Conservation (phyloP, 2,113 vertebrate species). For the Apeltes quadracus region DNA sequence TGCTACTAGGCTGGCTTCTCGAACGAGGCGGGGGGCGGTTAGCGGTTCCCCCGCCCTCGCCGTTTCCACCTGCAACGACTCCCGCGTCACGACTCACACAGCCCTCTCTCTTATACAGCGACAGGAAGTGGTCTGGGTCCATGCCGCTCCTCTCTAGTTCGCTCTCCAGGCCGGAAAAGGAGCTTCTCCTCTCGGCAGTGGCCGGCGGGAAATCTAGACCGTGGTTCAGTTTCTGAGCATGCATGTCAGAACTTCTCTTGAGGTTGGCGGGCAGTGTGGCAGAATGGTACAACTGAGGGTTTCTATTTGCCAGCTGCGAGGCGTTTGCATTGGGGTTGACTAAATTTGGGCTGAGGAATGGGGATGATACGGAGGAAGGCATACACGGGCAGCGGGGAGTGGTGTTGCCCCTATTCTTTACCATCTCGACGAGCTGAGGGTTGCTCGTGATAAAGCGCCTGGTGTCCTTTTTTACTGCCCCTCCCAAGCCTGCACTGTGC, state of each 20-base stretch:
- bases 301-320: slow-evolving; percentile 53
- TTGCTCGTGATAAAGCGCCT: slow-evolving; percentile 77
- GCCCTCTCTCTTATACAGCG: slow-evolving; percentile 63
- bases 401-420: slow-evolving; percentile 70
- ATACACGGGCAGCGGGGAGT: slow-evolving; percentile 73
- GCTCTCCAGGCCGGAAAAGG: slow-evolving; percentile 72
- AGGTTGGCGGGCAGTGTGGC: slow-evolving; percentile 82
- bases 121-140: slow-evolving; percentile 68
- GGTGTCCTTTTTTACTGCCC: slow-evolving; percentile 75
- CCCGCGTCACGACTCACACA: slow-evolving; percentile 47
- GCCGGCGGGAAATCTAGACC: slow-evolving; percentile 60
- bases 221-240: slow-evolving; percentile 58
- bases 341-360: slow-evolving; percentile 66
- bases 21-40: slow-evolving; percentile 59
- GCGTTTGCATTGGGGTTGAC: slow-evolving; percentile 46
- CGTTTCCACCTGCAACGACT: slow-evolving; percentile 28
- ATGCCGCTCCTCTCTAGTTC: slow-evolving; percentile 67
- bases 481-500: slow-evolving; percentile 75
- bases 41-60: slow-evolving; percentile 25
- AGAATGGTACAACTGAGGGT: slow-evolving; percentile 68
- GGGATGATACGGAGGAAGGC: slow-evolving; percentile 70
- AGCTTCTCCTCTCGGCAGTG: slow-evolving; percentile 72
- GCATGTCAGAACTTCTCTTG: slow-evolving; percentile 74
- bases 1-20: slow-evolving; percentile 66
- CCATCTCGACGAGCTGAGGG: slow-evolving; percentile 75